Conservation (phyloP, 2,888 invertebrate genomes). For the Bembecia ichneumoniformis region DNA sequence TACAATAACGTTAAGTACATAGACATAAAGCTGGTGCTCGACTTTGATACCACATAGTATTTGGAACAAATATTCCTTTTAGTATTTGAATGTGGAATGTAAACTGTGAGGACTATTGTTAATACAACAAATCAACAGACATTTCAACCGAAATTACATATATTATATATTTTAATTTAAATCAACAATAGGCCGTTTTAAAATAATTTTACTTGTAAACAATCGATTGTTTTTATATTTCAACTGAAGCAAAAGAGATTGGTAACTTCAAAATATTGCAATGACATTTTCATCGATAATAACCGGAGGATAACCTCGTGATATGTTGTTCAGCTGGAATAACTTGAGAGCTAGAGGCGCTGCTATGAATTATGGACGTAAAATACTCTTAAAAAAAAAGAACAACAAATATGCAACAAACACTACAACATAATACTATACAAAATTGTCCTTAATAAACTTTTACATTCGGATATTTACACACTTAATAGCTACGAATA, state of each 20-base stretch:
- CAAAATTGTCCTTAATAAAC: slow-evolving; percentile 52
- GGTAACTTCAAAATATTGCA: too few relatives aligned
- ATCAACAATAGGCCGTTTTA: neutral
- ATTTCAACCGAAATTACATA: neutral
- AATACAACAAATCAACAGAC: neutral
- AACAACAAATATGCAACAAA: slow-evolving; percentile 29
- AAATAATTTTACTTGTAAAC: too few relatives aligned
- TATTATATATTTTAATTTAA: neutral
- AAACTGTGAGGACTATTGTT: neutral
- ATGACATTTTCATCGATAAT: too few relatives aligned
- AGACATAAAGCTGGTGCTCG: neutral
- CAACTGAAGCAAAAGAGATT: too few relatives aligned
- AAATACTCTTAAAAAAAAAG: neutral
- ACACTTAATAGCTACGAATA: slow-evolving; percentile 42
- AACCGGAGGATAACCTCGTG: too few relatives aligned
- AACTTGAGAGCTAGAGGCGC: too few relatives aligned
- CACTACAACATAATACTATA: slow-evolving; percentile 44
- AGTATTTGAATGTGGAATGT: neutral
- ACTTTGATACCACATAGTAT: neutral
- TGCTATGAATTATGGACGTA: neutral
- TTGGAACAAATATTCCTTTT: neutral
- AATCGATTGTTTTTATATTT: too few relatives aligned
- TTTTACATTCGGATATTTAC: slow-evolving; percentile 48
- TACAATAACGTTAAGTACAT: neutral
- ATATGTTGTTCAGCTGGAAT: too few relatives aligned